Base-by-base conservation (phyloP, 53 echinoderm and acorn worm genomes). In the Holothuria scabra region DNA sequence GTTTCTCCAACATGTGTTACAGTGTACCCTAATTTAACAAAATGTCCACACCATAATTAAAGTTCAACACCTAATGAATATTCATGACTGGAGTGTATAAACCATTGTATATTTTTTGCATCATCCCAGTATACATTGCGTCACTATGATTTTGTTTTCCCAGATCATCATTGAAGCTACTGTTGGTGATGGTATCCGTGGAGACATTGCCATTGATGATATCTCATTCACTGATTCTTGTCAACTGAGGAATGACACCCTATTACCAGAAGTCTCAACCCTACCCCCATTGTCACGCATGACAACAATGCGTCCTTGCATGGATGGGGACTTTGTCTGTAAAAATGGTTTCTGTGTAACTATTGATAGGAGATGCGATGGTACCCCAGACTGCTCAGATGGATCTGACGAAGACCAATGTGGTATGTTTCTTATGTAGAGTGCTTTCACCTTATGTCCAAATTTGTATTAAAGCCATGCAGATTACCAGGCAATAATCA, bases 101-200 rank as follows among this genome's bases (percentile, higher is more conserved):
- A 35, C 35, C 35, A 35, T 35, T 35, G 20, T 26, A 30, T 67
- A 41, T 6, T 41, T 75, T 21, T 37, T 5, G 35, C 9, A 41
- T 24, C 24, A 14, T 32, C 46, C 2, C 35, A 35, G 35, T 35
- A 6, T 6, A 35, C 35, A 4, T 35, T 3, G 6, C 6, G 6
- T 82, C 5, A 44, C 64, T 32, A 49, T 56, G 35, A 35, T 35
- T 35, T 35, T 6, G 6, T 35, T 6, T 35, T 35, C 35, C 6
- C 79, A 96, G 97, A 91, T 95, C 16, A 93, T 95, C 67, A 89
- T 95, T 14, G 93, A 95, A 76, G 93, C 95, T 1, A 95, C 89
- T 0, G 84, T 91, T 28, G 95, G 95, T 1, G 87, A 89, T 46
- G 93, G 87, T 85, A 85, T 88, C 60, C 74, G 74, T 52, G 95